These are phyloP conservation scores for Drosophila leontia DNA, from an alignment of 1,140 invertebrate species.

Conservation along the genomic window DNA sequence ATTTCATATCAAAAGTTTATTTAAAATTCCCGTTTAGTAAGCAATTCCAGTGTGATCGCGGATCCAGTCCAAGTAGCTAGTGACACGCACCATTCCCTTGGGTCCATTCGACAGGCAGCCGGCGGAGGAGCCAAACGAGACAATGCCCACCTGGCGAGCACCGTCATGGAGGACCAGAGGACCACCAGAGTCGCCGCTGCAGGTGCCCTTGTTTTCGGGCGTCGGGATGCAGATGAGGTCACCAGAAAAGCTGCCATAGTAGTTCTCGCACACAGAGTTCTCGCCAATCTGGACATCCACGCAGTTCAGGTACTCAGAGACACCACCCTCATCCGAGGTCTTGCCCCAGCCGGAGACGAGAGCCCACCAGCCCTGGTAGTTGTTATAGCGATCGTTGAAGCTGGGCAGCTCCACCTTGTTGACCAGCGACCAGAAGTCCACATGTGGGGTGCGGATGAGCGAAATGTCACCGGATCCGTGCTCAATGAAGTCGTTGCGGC, in stretches of 20 bases:
- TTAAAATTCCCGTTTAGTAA: conserved; percentile 12
- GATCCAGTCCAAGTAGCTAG: conserved; percentile 86
- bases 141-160: conserved; percentile 85
- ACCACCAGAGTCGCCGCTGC: conserved; percentile 86
- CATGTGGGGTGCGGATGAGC: conserved; percentile 38
- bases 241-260: conserved; percentile 36
- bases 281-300: conserved; percentile 41
- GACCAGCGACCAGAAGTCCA: conserved; percentile 47
- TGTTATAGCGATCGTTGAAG: conserved; percentile 35
- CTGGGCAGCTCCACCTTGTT: conserved; percentile 52
- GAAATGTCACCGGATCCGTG: conserved; percentile 43
- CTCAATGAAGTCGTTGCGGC: conserved; percentile 20
- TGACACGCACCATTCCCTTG: conserved; percentile 86
- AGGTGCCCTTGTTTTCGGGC: conserved; percentile 52
- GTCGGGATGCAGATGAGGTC: conserved; percentile 61
- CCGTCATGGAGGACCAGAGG: conserved; percentile 84
- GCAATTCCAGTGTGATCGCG: conserved; percentile 46
- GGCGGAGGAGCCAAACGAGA: conserved; percentile 65
- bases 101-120: conserved; percentile 82
- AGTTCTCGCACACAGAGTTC: conserved; percentile 23
- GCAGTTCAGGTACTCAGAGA: conserved; percentile 38
- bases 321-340: conserved; percentile 27
- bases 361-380: conserved; percentile 46
- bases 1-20: neutral
- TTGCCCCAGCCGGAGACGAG: conserved; percentile 54